phyloP scores from a whole-genome alignment of 2,888 invertebrate genomes.

The Neoascia interrupta region DNA sequence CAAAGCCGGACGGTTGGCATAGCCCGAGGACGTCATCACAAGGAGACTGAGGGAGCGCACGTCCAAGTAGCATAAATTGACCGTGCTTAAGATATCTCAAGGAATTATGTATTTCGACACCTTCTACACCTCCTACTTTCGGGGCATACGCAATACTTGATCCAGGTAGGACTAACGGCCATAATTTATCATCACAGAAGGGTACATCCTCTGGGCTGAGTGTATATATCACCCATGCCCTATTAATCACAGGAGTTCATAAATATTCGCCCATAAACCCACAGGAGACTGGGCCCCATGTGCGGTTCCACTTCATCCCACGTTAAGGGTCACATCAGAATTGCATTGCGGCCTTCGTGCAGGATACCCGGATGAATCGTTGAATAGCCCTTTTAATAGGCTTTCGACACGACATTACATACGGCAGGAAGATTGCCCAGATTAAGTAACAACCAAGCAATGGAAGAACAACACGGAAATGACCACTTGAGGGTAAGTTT shows the following conservation, averaged over 20 bases:
- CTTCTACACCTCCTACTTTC: background rate
- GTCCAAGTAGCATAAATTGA: background rate
- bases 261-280: slow-evolving; percentile 14
- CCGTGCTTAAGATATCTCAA: background rate
- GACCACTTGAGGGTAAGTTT: slow-evolving; percentile 15
- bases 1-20: too few species aligned
- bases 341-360: too few species aligned
- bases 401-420: slow-evolving; percentile 6
- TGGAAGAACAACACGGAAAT: too few species aligned
- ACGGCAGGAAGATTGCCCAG: background rate
- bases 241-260: background rate
- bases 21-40: background rate
- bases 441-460: background rate
- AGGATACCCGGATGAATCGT: background rate
- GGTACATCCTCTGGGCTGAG: background rate
- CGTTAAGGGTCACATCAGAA: too few species aligned
- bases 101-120: too few species aligned
- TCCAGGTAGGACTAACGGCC: background rate
- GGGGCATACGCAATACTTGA: background rate
- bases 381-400: background rate
- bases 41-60: too few species aligned
- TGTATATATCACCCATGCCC: background rate
- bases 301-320: background rate
- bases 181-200: slow-evolving; percentile 16
- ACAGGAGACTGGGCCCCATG: background rate